phyloP scores from a whole-genome alignment of 2,113 vertebrate genomes.

The Apistogramma diplotaenia region DNA sequence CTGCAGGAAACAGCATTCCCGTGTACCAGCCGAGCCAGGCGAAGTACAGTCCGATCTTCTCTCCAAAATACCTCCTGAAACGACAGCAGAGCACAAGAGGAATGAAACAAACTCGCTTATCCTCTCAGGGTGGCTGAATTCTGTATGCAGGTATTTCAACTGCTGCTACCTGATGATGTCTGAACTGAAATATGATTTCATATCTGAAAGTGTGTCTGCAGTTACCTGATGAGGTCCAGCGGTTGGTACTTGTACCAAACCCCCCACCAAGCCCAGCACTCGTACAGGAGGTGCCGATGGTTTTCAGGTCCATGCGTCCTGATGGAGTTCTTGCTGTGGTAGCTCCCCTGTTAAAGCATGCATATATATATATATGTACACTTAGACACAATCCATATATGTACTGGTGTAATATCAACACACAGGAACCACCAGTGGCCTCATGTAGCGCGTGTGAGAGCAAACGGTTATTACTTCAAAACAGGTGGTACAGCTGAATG shows the following conservation, averaged over 20 bases:
- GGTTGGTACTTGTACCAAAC: conserved; percentile 98
- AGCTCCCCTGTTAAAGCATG: conserved; percentile 81
- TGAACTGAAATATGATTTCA: background rate
- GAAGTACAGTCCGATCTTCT: conserved; percentile 96
- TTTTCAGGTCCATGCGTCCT: conserved; percentile 89
- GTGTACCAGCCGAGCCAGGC: conserved; percentile 98
- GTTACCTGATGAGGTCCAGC: conserved; percentile 84
- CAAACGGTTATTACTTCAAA: background rate
- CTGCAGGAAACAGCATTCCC: conserved; percentile 95
- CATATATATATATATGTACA: background rate
- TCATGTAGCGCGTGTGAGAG: background rate
- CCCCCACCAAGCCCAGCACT: conserved; percentile 93
- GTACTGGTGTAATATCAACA: background rate
- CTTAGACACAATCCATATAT: background rate
- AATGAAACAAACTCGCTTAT: background rate
- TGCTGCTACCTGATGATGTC: background rate
- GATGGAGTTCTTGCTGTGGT: conserved; percentile 92
- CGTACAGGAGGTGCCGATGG: conserved; percentile 90
- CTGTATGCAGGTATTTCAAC: background rate
- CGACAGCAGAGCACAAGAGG: background rate
- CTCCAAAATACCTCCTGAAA: conserved; percentile 91
- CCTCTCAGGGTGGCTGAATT: background rate
- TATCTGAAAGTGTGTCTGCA: background rate
- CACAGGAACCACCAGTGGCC: background rate
- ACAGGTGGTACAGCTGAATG: background rate